These are phyloP conservation scores for Lytechinus pictus DNA, from an alignment of 35 echinoderm and acorn worm genomes.

Conservation along the genomic window DNA sequence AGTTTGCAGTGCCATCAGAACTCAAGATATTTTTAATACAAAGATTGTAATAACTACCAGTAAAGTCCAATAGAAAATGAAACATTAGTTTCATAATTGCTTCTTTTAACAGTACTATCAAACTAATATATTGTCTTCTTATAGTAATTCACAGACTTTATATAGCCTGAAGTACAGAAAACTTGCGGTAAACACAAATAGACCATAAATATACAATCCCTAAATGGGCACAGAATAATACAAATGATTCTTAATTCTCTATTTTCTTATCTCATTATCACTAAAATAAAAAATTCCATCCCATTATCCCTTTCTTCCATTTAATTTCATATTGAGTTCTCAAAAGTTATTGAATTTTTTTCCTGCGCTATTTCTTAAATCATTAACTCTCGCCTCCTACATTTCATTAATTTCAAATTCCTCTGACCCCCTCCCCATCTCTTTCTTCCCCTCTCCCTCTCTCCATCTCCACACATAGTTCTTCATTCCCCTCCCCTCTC, in stretches of 20 bases:
- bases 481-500: not conserved
- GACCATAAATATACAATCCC: too few relatives aligned
- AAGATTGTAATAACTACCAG: not conserved
- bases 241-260: not conserved
- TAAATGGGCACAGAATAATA: not conserved
- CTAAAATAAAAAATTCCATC: too few relatives aligned
- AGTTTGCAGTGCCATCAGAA: not conserved
- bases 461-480: not conserved
- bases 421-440: not conserved
- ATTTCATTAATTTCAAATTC: not conserved
- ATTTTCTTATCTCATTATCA: not conserved
- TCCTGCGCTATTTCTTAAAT: not conserved
- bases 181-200: too few relatives aligned
- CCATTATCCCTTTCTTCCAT: too few relatives aligned
- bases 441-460: not conserved
- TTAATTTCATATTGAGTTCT: not conserved
- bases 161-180: too few relatives aligned
- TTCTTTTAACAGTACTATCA: too few relatives aligned
- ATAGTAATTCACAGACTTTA: too few relatives aligned
- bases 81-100: too few relatives aligned
- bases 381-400: not conserved
- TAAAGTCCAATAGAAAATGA: too few relatives aligned
- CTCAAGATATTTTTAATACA: not conserved
- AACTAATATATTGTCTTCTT: too few relatives aligned
- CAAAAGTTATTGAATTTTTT: not conserved